These are phyloP conservation scores for Palythoa grandiflora DNA, from an alignment of 92 coral and sea anemone species.

Conservation along the genomic window DNA sequence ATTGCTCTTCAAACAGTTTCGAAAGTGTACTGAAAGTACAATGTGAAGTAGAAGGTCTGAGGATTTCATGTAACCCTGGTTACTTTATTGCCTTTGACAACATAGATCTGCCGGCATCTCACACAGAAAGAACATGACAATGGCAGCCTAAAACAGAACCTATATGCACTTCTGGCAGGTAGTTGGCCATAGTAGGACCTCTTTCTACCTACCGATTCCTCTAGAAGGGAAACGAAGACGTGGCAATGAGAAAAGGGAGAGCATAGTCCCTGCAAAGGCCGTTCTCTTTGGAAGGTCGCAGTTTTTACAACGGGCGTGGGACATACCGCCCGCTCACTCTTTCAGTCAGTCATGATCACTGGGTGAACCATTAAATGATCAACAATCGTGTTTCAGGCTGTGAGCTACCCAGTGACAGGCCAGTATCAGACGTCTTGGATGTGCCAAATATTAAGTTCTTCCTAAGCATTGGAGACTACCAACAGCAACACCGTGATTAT, in stretches of 20 bases:
- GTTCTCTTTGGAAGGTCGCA: too few relatives aligned
- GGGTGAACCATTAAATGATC: slow-evolving; percentile 59
- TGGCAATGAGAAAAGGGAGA: too few relatives aligned
- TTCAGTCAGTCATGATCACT: too few relatives aligned
- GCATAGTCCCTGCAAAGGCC: too few relatives aligned
- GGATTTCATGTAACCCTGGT: slow-evolving; percentile 25
- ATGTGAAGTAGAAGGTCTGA: background rate
- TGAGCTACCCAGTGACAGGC: slow-evolving; percentile 29
- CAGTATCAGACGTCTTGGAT: slow-evolving; percentile 49
- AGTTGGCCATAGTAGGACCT: too few relatives aligned
- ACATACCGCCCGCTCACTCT: too few relatives aligned
- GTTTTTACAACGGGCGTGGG: too few relatives aligned
- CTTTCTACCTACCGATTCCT: too few relatives aligned
- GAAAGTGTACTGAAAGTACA: background rate
- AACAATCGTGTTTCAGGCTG: slow-evolving; percentile 47
- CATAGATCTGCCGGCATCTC: slow-evolving; percentile 22
- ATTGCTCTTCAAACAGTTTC: background rate
- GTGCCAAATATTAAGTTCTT: slow-evolving; percentile 67
- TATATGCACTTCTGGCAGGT: too few relatives aligned
- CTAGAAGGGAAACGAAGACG: too few relatives aligned
- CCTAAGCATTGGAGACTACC: slow-evolving; percentile 56
- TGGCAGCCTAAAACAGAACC: slow-evolving; percentile 18
- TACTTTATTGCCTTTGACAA: slow-evolving; percentile 34
- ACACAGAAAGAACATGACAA: background rate
- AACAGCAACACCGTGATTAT: slow-evolving; percentile 65